phyloP scores from a whole-genome alignment of 2,888 invertebrate genomes.

The Limenitis arthemis region DNA sequence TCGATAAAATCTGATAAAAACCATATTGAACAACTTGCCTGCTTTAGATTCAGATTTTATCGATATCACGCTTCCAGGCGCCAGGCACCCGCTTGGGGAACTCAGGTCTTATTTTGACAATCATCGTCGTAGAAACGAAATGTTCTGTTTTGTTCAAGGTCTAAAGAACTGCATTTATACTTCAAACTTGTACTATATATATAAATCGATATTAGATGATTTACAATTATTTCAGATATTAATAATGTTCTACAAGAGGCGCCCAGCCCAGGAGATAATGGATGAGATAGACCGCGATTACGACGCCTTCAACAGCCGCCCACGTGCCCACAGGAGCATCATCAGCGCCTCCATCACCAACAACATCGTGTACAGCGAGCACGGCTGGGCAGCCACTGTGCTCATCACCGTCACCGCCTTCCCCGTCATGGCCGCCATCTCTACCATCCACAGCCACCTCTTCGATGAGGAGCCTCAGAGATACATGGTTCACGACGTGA shows the following conservation, averaged over 20 bases:
- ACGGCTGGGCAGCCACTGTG: conserved; percentile 34
- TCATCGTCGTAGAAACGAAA: no score
- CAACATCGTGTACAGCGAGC: conserved; percentile 35
- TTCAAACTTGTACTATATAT: neutral
- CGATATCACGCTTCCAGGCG: no score
- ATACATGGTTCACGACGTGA: conserved; percentile 48
- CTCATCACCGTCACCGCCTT: conserved; percentile 32
- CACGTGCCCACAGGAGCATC: conserved; percentile 24
- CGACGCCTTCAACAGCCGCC: conserved; percentile 27
- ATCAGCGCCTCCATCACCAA: conserved; percentile 26
- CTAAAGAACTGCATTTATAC: no score
- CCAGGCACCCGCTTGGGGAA: no score
- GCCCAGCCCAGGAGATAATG: conserved; percentile 27
- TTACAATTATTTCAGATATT: conserved; percentile 38
- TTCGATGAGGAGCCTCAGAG: conserved; percentile 31
- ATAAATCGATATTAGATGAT: conserved; percentile 24
- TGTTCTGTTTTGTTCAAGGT: no score
- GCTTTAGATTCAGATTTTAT: no score
- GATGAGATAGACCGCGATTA: conserved; percentile 42
- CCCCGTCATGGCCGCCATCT: conserved; percentile 33
- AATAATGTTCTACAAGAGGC: conserved; percentile 30
- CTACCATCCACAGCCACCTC: conserved; percentile 32
- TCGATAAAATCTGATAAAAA: no score
- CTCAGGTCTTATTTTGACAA: no score
- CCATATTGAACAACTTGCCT: no score